Base-by-base conservation (phyloP, 2,888 invertebrate species). In the Parascotia fuliginaria region DNA sequence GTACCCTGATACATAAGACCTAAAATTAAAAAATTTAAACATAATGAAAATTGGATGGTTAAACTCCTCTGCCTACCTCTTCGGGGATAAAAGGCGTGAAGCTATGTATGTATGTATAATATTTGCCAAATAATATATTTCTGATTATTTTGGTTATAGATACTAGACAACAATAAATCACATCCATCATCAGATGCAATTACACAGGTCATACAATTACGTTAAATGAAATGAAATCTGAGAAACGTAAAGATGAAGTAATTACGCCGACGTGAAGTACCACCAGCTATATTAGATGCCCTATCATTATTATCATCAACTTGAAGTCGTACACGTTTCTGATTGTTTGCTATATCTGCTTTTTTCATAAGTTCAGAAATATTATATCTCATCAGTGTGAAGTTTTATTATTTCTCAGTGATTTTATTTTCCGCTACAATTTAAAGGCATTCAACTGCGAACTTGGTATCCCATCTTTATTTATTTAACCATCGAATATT, bases 401-500 rank as follows among this genome's bases (percentile, higher is more conserved):
- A 24, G 33, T 3, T 3, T 12, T 22, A 16, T 16, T n/a, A 28
- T 33, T 39, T 12, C 37, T 37, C 14, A 13, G 13, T 33, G 13
- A 14, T 15, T 24, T 48, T 6, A 47, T 37, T 38, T 43, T 33
- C 11, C 36, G 48, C 12, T 11, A 33, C 39, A 40, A 36, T 45
- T 29, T 37, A 41, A 41, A 45, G 29, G 12, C 44, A 22, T 15
- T 45, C 50, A 51, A 37, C 41, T 51, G 50, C 45, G 40, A 51
- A 44, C 37, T 32, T 15, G 29, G 32, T 16, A 43, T 47, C 41
- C 38, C 28, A 46, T 44, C 33, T 27, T 41, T 55, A 49, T 55
- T 40, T 55, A 50, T 55, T 47, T 46, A 45, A 22, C 43, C 36
- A 41, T 48, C 50, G 22, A 46, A 57, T 50, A 55, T 51, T 54